Evolutionary conservation across 2,113 vertebrate genomes (phyloP).

Genomic region (Danionella cerebrum): DNA sequence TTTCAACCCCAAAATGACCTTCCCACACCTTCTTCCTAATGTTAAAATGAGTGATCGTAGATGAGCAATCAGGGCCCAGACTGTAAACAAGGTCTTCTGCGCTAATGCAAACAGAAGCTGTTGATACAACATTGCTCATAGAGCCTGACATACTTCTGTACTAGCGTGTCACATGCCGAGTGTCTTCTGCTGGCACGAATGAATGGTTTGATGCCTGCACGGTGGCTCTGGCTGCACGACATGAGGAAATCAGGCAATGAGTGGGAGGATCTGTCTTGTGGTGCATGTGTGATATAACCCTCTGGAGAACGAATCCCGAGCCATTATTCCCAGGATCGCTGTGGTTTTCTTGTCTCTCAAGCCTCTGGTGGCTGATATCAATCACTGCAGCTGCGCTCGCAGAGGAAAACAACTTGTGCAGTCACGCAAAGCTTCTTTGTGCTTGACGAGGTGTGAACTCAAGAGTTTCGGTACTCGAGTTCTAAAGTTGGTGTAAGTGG

Average conservation of each 20-base stretch:
- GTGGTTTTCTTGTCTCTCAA: neutral
- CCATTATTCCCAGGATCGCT: neutral
- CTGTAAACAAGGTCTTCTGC: neutral
- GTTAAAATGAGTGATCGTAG: too few species aligned
- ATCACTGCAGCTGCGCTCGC: conserved; percentile 31
- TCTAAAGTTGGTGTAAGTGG: conserved; percentile 50
- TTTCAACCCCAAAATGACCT: too few species aligned
- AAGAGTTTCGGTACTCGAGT: conserved; percentile 44
- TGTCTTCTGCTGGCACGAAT: conserved; percentile 4
- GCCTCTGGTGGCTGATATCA: conserved; percentile 30
- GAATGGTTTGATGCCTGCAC: conserved; percentile 14
- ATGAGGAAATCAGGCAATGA: conserved; percentile 14
- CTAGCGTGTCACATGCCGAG: neutral
- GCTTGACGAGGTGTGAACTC: conserved; percentile 42
- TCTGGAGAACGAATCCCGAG: conserved; percentile 4
- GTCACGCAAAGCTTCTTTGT: conserved; percentile 30
- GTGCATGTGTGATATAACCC: conserved; percentile 27
- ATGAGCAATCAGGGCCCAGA: conserved; percentile 2
- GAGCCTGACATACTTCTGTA: conserved; percentile 11
- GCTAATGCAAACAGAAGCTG: conserved; percentile 26
- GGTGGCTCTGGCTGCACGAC: conserved; percentile 1
- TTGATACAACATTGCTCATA: conserved; percentile 27
- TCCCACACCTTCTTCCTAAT: too few species aligned
- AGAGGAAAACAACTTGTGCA: conserved; percentile 49
- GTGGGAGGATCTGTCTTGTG: conserved; percentile 15